phyloP scores from a whole-genome alignment of 2,113 vertebrate genomes.

The Chloropsis hardwickii region DNA sequence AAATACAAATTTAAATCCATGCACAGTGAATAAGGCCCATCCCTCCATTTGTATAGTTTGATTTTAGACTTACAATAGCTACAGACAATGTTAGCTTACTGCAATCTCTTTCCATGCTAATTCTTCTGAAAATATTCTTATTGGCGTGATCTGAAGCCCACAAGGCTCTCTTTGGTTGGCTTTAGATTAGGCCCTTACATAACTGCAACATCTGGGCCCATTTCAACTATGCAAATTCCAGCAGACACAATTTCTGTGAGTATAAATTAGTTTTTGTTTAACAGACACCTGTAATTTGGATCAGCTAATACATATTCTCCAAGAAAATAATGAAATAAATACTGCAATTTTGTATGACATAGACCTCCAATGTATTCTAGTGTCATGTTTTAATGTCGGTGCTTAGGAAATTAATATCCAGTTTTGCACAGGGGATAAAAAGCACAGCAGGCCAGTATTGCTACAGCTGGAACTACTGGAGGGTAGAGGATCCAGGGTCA shows the following conservation, averaged over 20 bases:
- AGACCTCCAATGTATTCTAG: neutral
- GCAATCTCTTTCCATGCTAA: neutral
- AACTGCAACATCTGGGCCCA: slow-evolving; percentile 37
- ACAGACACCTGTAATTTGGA: neutral
- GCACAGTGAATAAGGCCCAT: neutral
- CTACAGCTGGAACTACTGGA: neutral
- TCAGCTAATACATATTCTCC: neutral
- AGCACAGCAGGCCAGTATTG: neutral
- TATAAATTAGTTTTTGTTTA: neutral
- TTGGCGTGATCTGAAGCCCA: neutral
- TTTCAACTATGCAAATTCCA: neutral
- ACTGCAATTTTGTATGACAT: neutral
- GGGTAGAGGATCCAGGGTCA: neutral
- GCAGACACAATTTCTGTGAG: neutral
- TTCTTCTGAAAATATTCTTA: slow-evolving; percentile 15
- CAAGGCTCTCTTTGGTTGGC: neutral
- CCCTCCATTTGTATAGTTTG: neutral
- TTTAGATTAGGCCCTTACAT: slow-evolving; percentile 45
- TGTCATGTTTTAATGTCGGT: neutral
- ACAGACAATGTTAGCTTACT: neutral
- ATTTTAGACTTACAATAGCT: neutral
- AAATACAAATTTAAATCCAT: neutral
- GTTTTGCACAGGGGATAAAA: neutral
- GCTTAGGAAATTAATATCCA: neutral
- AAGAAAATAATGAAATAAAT: neutral